phyloP scores from a whole-genome alignment of 2,888 invertebrate species.

The Selenia dentaria region DNA sequence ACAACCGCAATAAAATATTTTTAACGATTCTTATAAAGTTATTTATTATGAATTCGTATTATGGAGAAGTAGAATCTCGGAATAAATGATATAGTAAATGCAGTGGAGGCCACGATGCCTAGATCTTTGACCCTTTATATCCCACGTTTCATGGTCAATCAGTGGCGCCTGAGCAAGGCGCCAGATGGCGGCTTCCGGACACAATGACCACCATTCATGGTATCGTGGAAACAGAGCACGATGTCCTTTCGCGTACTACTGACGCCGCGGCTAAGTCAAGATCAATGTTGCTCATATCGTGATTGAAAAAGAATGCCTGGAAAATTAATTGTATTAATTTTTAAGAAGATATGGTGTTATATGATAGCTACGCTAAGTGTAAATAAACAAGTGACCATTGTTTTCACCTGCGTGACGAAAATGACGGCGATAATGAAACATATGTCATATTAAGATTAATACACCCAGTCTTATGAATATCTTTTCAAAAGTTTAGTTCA shows the following conservation, averaged over 20 bases:
- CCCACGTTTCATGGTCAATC: constrained; percentile 65
- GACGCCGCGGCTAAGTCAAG: constrained; percentile 52
- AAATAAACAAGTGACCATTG: no score
- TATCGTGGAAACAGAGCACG: constrained; percentile 50
- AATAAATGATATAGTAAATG: no score
- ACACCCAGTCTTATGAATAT: no score
- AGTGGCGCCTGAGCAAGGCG: constrained; percentile 59
- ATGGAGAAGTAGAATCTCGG: constrained; percentile 1
- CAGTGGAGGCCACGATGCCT: constrained; percentile 59
- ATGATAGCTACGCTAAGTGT: no score
- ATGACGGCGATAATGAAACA: no score
- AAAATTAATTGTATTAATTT: constrained; percentile 5
- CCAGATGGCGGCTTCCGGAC: constrained; percentile 57
- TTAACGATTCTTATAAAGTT: constrained; percentile 13
- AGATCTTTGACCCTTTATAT: constrained; percentile 68
- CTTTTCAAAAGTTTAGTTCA: no score
- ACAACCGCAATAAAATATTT: constrained; percentile 21
- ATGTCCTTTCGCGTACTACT: constrained; percentile 46
- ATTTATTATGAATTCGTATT: no score
- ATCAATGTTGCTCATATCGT: constrained; percentile 50
- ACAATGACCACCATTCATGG: constrained; percentile 64
- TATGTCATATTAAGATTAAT: no score
- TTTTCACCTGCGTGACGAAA: no score
- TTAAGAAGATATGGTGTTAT: no score
- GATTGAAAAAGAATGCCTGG: constrained; percentile 23